These are phyloP conservation scores for Dioctria linearis DNA, from an alignment of 2,888 invertebrate species.

Conservation along the genomic window DNA sequence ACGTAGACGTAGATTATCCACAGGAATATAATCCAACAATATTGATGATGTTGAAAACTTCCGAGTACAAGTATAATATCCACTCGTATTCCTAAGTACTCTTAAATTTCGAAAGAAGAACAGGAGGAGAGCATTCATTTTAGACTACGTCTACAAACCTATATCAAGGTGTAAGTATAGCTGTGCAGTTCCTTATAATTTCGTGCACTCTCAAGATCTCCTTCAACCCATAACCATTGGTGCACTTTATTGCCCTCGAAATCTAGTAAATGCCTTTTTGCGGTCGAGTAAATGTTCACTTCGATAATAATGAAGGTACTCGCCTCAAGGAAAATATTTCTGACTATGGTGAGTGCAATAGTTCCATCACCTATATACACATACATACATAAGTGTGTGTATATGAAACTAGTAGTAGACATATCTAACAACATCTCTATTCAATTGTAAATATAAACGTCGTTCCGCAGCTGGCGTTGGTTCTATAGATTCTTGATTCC, in stretches of 20 bases:
- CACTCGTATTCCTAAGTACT: not conserved
- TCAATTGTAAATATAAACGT: slow-evolving; percentile 23
- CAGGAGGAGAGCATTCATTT: slow-evolving; percentile 14
- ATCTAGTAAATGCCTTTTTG: slow-evolving; percentile 34
- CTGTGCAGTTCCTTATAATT: not conserved
- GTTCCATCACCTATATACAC: slow-evolving; percentile 25
- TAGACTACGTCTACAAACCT: not conserved
- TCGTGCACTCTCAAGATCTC: not conserved
- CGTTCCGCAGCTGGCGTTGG: not conserved
- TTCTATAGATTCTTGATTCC: not conserved
- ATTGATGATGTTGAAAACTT: slow-evolving; percentile 41
- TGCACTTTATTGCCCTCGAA: slow-evolving; percentile 29
- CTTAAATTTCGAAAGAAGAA: slow-evolving; percentile 11
- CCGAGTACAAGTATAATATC: not conserved
- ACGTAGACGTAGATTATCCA: slow-evolving; percentile 23
- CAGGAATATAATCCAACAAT: slow-evolving; percentile 32
- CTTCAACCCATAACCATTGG: not conserved
- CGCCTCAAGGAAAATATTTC: not conserved
- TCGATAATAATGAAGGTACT: slow-evolving; percentile 49
- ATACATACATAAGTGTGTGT: too few species aligned
- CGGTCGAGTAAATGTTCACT: slow-evolving; percentile 26
- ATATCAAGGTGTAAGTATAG: slow-evolving; percentile 1
- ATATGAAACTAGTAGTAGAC: not conserved
- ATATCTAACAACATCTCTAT: not conserved
- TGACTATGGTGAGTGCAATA: slow-evolving; percentile 2